Evolutionary conservation across 2,113 vertebrate genomes (phyloP), one percentile per base, ranked within the genome.

Genomic region (Rhipidura dahli): DNA sequence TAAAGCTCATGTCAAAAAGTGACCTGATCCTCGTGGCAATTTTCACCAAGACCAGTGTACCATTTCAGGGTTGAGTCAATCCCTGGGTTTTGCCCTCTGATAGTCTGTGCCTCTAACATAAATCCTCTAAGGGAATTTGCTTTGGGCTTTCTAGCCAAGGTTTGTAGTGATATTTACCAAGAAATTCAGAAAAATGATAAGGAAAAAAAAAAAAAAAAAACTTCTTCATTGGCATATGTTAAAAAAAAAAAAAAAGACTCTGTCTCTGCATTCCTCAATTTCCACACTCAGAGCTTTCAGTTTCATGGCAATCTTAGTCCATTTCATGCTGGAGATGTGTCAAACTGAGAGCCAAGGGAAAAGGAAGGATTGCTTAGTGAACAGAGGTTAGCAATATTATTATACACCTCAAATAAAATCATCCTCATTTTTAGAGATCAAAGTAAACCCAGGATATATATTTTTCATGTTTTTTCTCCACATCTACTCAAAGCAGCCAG

Each of bases 261-360:
- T 93, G 76, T 72, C 86, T 57, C 31, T 87, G 83, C 86, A 89
- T 96, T 95, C 83, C 60, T 10, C 73, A 81, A 84, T 96, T 96
- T 96, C 79, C 92, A 96, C 86, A 91, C 86, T 31, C 65, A 56
- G 40, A 82, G 44, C 64, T 95, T 89, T 81, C 56, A 71, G 92
- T 90, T 96, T 94, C 90, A 93, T 87, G 95, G 83, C 69, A 94
- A 87, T 95, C 83, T 89, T 45, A 79, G 90, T 71, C 76, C 57
- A 94, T 95, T 97, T 96, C 94, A 94, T 96, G 94, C 69, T 79
- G 80, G 60, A 83, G 69, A 87, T 91, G 16, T 68, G 83, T 89
- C 86, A 90, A 65, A 89, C 90, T 45, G 80, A 93, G 83, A 95
- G 33, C 22, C 0, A 37, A 92, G 28, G 56, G 45, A 94, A 89